These are phyloP conservation scores for Gortyna flavago DNA, from an alignment of 2,888 invertebrate species.

Conservation along the genomic window DNA sequence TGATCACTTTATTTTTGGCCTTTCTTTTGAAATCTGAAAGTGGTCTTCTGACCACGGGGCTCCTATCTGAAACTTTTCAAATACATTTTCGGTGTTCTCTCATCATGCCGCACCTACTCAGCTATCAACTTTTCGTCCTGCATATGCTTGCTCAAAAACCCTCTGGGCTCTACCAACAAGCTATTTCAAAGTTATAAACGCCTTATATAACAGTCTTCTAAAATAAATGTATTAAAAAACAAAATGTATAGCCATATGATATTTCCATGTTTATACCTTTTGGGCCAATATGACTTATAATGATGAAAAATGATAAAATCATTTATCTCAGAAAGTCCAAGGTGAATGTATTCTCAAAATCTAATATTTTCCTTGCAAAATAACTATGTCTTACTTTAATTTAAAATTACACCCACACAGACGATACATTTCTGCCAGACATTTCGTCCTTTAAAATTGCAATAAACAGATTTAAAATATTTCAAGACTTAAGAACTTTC, in stretches of 20 bases:
- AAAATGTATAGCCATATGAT: constrained; percentile 46
- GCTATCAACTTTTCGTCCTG: no score
- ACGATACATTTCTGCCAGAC: not conserved
- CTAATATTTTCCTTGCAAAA: not conserved
- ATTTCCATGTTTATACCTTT: constrained; percentile 43
- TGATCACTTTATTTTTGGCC: no score
- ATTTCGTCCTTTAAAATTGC: not conserved
- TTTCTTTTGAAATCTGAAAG: no score
- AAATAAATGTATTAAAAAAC: constrained; percentile 36
- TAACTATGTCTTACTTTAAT: not conserved
- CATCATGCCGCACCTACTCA: no score
- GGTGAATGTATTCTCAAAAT: not conserved
- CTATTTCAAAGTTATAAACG: constrained; percentile 37
- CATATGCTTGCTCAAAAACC: no score
- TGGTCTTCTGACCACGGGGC: no score
- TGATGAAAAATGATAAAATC: constrained; percentile 8
- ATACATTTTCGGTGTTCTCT: no score
- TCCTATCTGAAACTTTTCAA: no score
- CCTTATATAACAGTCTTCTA: constrained; percentile 47
- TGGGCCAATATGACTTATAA: constrained; percentile 17
- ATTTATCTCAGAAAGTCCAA: constrained; percentile 24
- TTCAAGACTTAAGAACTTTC: constrained; percentile 26
- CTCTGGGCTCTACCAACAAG: constrained; percentile 6
- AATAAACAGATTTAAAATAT: not conserved
- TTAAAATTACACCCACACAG: not conserved